These are phyloP conservation scores for Macrocentrus cingulum DNA, from an alignment of 1,140 invertebrate species.

Conservation along the genomic window DNA sequence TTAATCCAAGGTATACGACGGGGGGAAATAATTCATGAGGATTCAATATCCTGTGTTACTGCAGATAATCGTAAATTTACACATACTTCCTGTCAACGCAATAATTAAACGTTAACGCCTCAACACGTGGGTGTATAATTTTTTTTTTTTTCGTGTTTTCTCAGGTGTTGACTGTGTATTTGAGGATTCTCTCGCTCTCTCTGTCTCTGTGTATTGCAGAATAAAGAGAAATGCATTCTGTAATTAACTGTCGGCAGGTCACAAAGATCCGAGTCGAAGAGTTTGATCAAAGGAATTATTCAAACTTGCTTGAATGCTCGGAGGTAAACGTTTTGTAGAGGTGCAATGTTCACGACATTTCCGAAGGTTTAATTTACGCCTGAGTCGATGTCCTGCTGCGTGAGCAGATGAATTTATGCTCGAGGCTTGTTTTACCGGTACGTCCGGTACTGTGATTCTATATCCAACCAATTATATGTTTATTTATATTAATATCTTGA, in stretches of 20 bases:
- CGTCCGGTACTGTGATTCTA: slow-evolving; percentile 24
- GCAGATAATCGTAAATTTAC: no score
- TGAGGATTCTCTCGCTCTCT: no score
- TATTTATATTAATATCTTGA: slow-evolving; percentile 1
- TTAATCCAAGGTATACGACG: no score
- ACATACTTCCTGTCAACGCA: not conserved
- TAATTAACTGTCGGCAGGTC: slow-evolving; percentile 27
- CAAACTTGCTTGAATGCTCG: slow-evolving; percentile 9
- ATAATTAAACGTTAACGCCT: slow-evolving; percentile 1
- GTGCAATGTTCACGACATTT: slow-evolving; percentile 26
- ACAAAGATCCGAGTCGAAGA: slow-evolving; percentile 15
- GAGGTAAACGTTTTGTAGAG: slow-evolving; percentile 13
- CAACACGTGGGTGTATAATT: not conserved
- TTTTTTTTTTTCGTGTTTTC: not conserved
- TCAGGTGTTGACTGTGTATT: not conserved
- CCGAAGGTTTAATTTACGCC: slow-evolving; percentile 33
- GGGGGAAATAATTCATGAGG: no score
- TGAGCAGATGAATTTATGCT: slow-evolving; percentile 29
- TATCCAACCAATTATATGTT: slow-evolving; percentile 18
- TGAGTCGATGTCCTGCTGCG: slow-evolving; percentile 22
- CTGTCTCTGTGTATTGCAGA: no score
- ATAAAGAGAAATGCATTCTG: not conserved
- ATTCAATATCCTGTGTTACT: no score
- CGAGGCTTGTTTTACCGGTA: slow-evolving; percentile 29
- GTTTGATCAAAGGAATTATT: slow-evolving; percentile 21